Evolutionary conservation across 2,888 invertebrate species (phyloP).

Genomic region (Harmothoe impar): DNA sequence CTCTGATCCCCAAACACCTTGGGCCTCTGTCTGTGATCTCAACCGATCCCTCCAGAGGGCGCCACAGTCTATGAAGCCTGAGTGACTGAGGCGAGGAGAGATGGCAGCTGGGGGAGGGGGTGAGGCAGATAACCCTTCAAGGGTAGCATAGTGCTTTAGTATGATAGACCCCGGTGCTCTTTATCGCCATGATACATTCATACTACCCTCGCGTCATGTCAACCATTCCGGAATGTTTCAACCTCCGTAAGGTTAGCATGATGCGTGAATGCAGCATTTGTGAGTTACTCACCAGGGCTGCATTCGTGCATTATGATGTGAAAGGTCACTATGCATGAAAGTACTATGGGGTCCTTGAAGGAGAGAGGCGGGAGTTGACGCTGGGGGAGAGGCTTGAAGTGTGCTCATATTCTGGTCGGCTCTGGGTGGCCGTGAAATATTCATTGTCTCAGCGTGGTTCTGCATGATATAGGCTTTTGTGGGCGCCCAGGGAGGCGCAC

Average conservation of each 20-base stretch:
- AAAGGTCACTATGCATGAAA: too few relatives aligned
- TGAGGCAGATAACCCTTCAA: too few relatives aligned
- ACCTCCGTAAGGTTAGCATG: too few relatives aligned
- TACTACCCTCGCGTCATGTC: too few relatives aligned
- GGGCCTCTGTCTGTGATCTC: conserved; percentile 1
- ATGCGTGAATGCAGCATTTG: too few relatives aligned
- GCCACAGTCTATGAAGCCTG: not conserved
- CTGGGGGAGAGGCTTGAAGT: not conserved
- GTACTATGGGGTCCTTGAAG: not conserved
- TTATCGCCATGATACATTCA: too few relatives aligned
- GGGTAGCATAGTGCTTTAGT: too few relatives aligned
- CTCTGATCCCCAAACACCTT: conserved; percentile 1
- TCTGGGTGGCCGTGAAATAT: conserved; percentile 48
- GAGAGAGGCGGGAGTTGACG: not conserved
- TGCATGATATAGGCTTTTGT: conserved; percentile 38
- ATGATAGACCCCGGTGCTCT: too few relatives aligned
- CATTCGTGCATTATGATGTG: too few relatives aligned
- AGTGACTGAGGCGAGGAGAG: not conserved
- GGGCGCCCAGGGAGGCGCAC: conserved; percentile 14
- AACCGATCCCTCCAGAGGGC: conserved; percentile 29
- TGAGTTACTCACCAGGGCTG: too few relatives aligned
- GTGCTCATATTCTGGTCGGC: not conserved
- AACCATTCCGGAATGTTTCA: too few relatives aligned
- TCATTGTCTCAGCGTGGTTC: conserved; percentile 3
- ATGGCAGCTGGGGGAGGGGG: not conserved